phyloP scores from a whole-genome alignment of 2,797 vertebrate species.

The Nothura maculosa region DNA sequence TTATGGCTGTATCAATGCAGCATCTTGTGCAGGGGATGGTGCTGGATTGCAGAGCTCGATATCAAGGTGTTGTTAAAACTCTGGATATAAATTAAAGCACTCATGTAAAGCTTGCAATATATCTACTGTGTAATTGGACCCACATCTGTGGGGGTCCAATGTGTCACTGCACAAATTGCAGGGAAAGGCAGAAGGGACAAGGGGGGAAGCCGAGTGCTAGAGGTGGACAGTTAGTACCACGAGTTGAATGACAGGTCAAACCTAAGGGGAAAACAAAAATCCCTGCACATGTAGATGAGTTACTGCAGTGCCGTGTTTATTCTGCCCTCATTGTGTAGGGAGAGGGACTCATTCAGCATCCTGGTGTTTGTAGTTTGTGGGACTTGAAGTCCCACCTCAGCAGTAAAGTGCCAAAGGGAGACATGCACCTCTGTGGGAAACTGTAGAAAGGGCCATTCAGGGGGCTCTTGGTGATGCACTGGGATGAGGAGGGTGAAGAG shows the following conservation, averaged over 20 bases:
- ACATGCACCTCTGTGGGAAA: not conserved
- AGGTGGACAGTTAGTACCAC: too few relatives aligned
- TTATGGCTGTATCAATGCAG: not conserved
- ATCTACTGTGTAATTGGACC: not conserved
- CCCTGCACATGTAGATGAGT: not conserved
- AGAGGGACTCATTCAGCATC: conserved; percentile 2
- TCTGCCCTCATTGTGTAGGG: not conserved
- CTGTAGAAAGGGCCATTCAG: not conserved
- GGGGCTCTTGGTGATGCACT: not conserved
- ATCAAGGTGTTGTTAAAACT: fast-evolving
- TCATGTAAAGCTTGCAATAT: not conserved
- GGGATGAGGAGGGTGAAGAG: not conserved
- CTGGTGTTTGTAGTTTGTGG: conserved; percentile 38
- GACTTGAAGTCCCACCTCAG: conserved; percentile 29
- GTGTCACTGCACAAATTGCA: too few relatives aligned
- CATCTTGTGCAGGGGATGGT: fast-evolving
- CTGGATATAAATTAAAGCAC: not conserved
- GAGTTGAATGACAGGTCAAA: not conserved
- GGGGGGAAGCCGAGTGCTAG: not conserved
- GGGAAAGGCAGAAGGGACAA: not conserved
- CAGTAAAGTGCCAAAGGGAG: conserved; percentile 29
- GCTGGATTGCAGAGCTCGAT: not conserved
- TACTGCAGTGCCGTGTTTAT: not conserved
- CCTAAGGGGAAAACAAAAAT: not conserved
- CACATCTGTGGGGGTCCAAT: not conserved